These are phyloP conservation scores for Stenopsyche tienmushanensis DNA, from an alignment of 1,140 invertebrate species.

Conservation along the genomic window DNA sequence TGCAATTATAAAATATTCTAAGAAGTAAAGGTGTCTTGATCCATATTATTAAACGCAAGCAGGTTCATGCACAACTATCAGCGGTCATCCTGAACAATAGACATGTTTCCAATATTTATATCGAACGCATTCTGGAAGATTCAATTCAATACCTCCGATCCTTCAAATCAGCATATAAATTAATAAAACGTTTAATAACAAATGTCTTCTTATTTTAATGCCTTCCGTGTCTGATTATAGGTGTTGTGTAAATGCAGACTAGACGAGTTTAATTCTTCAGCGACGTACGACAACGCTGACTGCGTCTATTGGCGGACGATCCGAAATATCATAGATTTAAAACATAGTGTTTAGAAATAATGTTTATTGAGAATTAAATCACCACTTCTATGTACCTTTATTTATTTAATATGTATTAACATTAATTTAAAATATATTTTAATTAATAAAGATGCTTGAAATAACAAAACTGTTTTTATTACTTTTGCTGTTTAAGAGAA, in stretches of 20 bases:
- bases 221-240: slow-evolving; percentile 44
- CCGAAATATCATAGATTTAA: slow-evolving; percentile 33
- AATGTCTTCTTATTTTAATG: slow-evolving; percentile 20
- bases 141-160: too few relatives aligned
- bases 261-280: slow-evolving; percentile 27
- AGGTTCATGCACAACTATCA: too few relatives aligned
- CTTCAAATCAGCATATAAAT: too few relatives aligned
- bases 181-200: too few relatives aligned
- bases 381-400: slow-evolving; percentile 40
- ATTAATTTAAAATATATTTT: slow-evolving; percentile 38
- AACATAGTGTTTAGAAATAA: slow-evolving; percentile 24
- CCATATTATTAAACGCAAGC: too few relatives aligned
- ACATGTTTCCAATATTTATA: too few relatives aligned
- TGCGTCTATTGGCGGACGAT: slow-evolving; percentile 36
- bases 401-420: slow-evolving; percentile 41
- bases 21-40: too few relatives aligned
- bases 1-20: too few relatives aligned
- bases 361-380: slow-evolving; percentile 27
- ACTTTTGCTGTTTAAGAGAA: neutral
- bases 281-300: slow-evolving; percentile 21
- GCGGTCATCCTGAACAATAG: too few relatives aligned
- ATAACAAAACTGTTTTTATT: slow-evolving; percentile 33
- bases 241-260: slow-evolving; percentile 45
- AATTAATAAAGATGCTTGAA: slow-evolving; percentile 42
- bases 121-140: too few relatives aligned